A percentile compares a stretch with the other conserved stretches of the same genome.
These are phyloP conservation scores for Oligia latruncula DNA, from an alignment of 2,888 invertebrate genomes.

Conservation along the genomic window DNA sequence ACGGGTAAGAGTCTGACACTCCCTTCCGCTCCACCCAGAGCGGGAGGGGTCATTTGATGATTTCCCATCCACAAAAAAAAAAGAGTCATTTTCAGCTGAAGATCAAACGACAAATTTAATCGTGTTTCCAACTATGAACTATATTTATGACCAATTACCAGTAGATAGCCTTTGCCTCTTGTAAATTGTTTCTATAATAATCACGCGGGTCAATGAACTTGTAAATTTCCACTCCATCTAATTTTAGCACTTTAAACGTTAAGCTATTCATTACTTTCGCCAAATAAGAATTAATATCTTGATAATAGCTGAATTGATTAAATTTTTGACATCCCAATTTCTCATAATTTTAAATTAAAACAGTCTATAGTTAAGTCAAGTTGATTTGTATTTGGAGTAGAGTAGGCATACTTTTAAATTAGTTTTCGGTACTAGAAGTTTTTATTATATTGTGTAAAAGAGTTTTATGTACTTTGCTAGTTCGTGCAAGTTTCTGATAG, in stretches of 20 bases:
- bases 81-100: conserved; percentile 1
- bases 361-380: conserved; percentile 9
- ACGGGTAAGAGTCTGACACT: too few relatives aligned
- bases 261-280: conserved; percentile 24
- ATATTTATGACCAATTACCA: conserved; percentile 6
- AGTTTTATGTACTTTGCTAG: not conserved
- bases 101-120: conserved; percentile 29
- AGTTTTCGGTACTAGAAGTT: not conserved
- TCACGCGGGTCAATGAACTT: conserved; percentile 46
- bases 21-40: too few relatives aligned
- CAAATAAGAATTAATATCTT: conserved; percentile 37
- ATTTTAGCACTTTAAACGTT: conserved; percentile 26
- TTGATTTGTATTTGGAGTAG: not conserved
- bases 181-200: conserved; percentile 16
- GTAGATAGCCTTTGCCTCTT: not conserved
- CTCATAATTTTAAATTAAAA: conserved; percentile 28
- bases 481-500: not conserved
- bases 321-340: conserved; percentile 10
- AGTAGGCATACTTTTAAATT: conserved; percentile 1
- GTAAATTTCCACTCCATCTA: conserved; percentile 29
- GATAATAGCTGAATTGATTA: conserved; percentile 26
- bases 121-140: not conserved
- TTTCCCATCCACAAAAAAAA: too few relatives aligned
- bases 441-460: not conserved
- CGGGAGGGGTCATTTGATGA: too few relatives aligned